A percentile compares a stretch with the other conserved stretches of the same genome.
Evolutionary conservation across 92 coral and sea anemone species (phyloP).

Genomic region (Zoanthus sociatus): DNA sequence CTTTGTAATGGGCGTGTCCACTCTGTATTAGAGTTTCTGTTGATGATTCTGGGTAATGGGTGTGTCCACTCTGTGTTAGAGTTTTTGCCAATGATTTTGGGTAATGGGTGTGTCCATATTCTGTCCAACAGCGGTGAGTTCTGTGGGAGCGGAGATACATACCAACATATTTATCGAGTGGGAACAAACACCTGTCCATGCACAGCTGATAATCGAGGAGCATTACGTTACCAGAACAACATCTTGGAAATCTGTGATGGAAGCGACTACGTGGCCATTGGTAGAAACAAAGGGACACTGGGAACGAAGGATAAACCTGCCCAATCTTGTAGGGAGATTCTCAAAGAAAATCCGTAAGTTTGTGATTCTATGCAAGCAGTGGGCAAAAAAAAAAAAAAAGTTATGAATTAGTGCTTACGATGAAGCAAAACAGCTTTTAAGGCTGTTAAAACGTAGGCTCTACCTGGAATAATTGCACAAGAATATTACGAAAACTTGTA

Average conservation of each 20-base stretch:
- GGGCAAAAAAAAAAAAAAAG: no score
- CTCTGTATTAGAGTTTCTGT: no score
- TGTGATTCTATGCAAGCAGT: no score
- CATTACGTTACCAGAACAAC: constrained; percentile 51
- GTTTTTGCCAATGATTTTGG: no score
- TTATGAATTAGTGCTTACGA: no score
- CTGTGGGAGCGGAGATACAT: not conserved
- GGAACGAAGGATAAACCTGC: constrained; percentile 1
- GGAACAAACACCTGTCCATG: constrained; percentile 48
- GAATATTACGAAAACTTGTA: no score
- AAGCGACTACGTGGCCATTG: constrained; percentile 39
- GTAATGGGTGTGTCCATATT: not conserved
- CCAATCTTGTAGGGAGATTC: constrained; percentile 1
- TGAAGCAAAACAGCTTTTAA: no score
- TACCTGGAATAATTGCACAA: no score
- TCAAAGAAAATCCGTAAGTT: constrained; percentile 18
- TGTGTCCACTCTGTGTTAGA: not conserved
- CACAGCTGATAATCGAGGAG: constrained; percentile 40
- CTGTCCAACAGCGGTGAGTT: not conserved
- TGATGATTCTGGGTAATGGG: no score
- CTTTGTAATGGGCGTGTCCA: no score
- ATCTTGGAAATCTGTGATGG: constrained; percentile 56
- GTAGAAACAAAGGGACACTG: constrained; percentile 6
- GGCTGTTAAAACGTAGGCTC: no score
- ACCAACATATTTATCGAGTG: constrained; percentile 38